phyloP scores from a whole-genome alignment of 2,888 invertebrate genomes.

The Heteromyza rotundicornis region DNA sequence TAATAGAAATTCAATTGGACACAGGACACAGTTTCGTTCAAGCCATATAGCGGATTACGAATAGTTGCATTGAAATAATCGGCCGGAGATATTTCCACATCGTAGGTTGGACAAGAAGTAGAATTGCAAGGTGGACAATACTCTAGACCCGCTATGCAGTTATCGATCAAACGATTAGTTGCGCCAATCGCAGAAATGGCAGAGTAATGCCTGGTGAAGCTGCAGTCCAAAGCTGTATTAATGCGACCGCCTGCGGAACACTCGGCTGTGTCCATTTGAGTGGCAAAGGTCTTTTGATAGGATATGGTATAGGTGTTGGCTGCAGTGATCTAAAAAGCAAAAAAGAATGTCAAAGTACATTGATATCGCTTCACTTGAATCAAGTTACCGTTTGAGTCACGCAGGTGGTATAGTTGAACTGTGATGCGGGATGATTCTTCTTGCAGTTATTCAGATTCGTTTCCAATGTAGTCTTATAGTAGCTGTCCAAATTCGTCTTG shows the following conservation, averaged over 20 bases:
- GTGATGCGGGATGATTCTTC: constrained; percentile 7
- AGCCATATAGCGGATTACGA: constrained; percentile 24
- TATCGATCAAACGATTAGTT: constrained; percentile 17
- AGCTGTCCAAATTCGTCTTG: constrained; percentile 20
- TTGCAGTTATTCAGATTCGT: constrained; percentile 18
- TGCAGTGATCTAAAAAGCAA: constrained; percentile 5
- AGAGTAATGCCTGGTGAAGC: constrained; percentile 8
- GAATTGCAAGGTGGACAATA: constrained; percentile 6
- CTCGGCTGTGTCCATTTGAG: constrained; percentile 7
- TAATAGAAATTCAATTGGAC: not conserved
- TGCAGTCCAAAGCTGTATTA: constrained; percentile 22
- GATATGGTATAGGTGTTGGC: constrained; percentile 14
- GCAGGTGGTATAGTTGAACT: constrained; percentile 30
- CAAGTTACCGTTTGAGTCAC: constrained; percentile 30
- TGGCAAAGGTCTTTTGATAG: constrained; percentile 21
- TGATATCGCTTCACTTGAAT: too few species aligned
- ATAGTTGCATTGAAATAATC: constrained; percentile 14
- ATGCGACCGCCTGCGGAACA: constrained; percentile 19
- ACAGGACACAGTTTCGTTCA: not conserved
- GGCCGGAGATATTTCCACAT: not conserved
- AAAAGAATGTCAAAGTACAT: not conserved
- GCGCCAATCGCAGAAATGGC: constrained; percentile 18
- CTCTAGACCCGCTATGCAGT: constrained; percentile 22
- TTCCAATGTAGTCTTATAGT: constrained; percentile 25
- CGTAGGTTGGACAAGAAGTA: not conserved